These are phyloP conservation scores for Drosophila triauraria DNA, from an alignment of 1,140 invertebrate genomes.

Conservation along the genomic window DNA sequence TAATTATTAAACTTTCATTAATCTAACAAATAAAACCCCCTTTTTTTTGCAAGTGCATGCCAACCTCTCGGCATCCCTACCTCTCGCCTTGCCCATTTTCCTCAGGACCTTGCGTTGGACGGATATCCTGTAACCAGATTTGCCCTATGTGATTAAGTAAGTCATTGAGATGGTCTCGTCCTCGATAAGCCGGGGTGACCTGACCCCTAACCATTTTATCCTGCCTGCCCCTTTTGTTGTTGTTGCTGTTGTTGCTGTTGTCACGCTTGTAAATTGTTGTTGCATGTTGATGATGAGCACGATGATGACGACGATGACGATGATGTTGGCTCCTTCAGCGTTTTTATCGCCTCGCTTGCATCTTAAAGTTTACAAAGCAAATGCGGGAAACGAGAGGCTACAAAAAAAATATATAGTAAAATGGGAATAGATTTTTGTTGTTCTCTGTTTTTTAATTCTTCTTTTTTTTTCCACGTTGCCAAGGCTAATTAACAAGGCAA, in stretches of 20 bases:
- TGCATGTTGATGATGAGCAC: conserved; percentile 33
- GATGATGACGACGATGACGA: conserved; percentile 38
- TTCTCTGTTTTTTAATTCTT: conserved; percentile 17
- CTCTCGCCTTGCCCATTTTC: conserved; percentile 25
- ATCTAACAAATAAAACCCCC: too few species aligned
- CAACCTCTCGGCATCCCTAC: conserved; percentile 3
- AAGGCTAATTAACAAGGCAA: conserved; percentile 68
- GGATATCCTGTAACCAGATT: conserved; percentile 82
- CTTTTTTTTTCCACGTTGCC: conserved; percentile 30
- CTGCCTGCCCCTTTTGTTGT: conserved; percentile 16
- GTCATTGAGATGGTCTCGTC: conserved; percentile 77
- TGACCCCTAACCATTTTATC: conserved; percentile 28
- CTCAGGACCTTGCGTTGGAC: conserved; percentile 52
- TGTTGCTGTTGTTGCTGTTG: conserved; percentile 41
- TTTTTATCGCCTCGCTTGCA: conserved; percentile 67
- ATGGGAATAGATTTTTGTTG: conserved; percentile 47
- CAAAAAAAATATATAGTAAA: conserved; percentile 22
- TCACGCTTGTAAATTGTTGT: conserved; percentile 72
- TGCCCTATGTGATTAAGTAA: conserved; percentile 82
- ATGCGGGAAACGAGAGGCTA: conserved; percentile 43
- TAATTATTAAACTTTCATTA: too few species aligned
- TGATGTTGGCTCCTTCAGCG: conserved; percentile 48
- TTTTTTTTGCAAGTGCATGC: not conserved
- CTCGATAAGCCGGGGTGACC: conserved; percentile 67
- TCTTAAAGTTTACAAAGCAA: conserved; percentile 73